phyloP scores from a whole-genome alignment of 2,113 vertebrate species.

The Heterotilapia buettikoferi region DNA sequence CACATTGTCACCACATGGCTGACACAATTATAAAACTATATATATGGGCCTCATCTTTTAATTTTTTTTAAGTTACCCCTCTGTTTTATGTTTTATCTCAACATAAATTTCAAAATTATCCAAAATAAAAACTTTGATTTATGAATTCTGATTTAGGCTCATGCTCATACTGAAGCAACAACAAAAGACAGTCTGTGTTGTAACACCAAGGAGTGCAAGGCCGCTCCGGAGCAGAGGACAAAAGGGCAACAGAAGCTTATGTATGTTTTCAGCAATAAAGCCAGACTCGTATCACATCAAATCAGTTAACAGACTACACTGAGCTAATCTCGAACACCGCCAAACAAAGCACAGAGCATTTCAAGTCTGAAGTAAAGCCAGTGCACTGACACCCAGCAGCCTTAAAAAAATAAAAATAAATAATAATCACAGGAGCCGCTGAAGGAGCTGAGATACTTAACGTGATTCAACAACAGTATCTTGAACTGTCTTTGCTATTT shows the following conservation, averaged over 20 bases:
- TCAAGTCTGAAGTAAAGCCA: not conserved
- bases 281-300: not conserved
- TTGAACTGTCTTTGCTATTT: not conserved
- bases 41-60: not conserved
- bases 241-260: not conserved
- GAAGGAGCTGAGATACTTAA: not conserved
- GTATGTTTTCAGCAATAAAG: not conserved
- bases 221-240: not conserved
- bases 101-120: not conserved
- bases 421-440: not conserved
- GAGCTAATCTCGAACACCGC: not conserved
- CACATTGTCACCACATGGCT: not conserved
- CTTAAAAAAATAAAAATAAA: not conserved
- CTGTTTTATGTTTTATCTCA: not conserved
- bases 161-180: not conserved
- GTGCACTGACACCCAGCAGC: not conserved
- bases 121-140: not conserved
- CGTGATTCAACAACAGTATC: not conserved
- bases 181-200: not conserved
- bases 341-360: not conserved
- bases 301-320: not conserved
- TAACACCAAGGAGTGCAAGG: not conserved
- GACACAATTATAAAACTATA: not conserved
- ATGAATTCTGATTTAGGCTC: not conserved
- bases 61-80: not conserved